Base-by-base conservation (phyloP, 2,113 vertebrate species). In the Arizona elegans region DNA sequence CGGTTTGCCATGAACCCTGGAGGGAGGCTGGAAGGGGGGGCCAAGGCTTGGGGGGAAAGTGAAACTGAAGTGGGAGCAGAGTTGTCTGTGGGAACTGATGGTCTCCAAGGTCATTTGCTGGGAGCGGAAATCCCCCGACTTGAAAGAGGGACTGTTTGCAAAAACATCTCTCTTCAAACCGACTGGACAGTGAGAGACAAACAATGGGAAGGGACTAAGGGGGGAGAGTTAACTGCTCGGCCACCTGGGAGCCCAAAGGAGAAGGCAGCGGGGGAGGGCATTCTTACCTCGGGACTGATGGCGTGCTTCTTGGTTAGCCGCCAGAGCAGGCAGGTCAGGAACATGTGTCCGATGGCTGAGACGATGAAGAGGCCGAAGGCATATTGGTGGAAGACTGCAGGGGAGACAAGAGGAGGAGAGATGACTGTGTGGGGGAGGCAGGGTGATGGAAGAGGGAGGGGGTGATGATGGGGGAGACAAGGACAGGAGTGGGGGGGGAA, bases 311-410 rank as follows among this genome's bases (percentile, higher is more conserved):
- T 98, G 95, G 98, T 98, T 95, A 98, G 96, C 0, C 97, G 96
- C 99, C 99, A 99, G 96, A 99, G 97, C 52, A 98, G 92, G 96
- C 99, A 99, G 0, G 99, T 99, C 54, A 98, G 94, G 29, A 98
- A 94, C 99, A 99, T 99, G 98, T 99, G 98, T 86, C 98, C 91
- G 92, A 99, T 95, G 1, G 99, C 98, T 19, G 98, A 97, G 0
- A 12, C 92, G 43, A 99, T 98, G 94, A 99, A 99, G 90, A 97
- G 88, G 90, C 98, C 95, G 97, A 99, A 99, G 92, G 98, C 98
- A 8, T 97, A 96, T 96, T 99, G 98, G 0, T 99, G 99, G 95
- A 99, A 86, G 94, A 91, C 99, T 99, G 97, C 24, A 92, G 81
- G 90, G 2, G 62, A 29, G 19, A 96, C 21, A 58, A 92, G 62